phyloP scores from a whole-genome alignment of 2,797 vertebrate genomes.

The Tapera naevia region DNA sequence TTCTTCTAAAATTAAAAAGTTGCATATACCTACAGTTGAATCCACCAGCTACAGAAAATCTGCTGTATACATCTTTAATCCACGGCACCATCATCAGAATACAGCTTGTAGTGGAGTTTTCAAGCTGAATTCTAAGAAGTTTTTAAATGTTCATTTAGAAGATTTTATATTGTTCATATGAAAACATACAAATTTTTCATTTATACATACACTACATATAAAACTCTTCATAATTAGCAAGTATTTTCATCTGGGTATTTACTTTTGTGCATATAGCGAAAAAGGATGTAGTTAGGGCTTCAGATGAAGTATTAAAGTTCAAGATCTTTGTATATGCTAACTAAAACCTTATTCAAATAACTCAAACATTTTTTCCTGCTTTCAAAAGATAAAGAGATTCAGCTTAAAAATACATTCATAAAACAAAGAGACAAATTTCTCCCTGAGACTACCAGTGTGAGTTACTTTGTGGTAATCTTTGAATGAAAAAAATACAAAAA shows the following conservation, averaged over 20 bases:
- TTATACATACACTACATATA: constrained; percentile 74
- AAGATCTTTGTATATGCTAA: constrained; percentile 40
- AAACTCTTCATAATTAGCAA: constrained; percentile 60
- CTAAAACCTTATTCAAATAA: constrained; percentile 64
- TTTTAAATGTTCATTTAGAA: constrained; percentile 66
- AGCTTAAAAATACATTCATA: constrained; percentile 74
- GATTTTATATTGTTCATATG: constrained; percentile 65
- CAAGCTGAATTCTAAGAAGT: constrained; percentile 50
- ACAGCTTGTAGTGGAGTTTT: constrained; percentile 53
- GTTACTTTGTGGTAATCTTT: constrained; percentile 67
- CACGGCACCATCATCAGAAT: constrained; percentile 44
- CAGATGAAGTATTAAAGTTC: constrained; percentile 55
- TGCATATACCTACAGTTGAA: constrained; percentile 66
- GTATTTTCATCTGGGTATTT: constrained; percentile 55
- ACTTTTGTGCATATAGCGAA: constrained; percentile 58
- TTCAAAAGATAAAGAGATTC: constrained; percentile 64
- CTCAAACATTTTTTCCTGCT: constrained; percentile 2
- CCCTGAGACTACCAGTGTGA: constrained; percentile 73
- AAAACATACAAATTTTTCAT: constrained; percentile 75
- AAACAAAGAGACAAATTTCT: constrained; percentile 68
- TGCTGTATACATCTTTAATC: constrained; percentile 37
- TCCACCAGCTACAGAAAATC: constrained; percentile 48
- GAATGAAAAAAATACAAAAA: constrained; percentile 61
- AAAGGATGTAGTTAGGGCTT: constrained; percentile 47
- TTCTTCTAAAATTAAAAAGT: constrained; percentile 68